These are phyloP conservation scores for Sericinus montela DNA, from an alignment of 2,888 invertebrate species.

Conservation along the genomic window DNA sequence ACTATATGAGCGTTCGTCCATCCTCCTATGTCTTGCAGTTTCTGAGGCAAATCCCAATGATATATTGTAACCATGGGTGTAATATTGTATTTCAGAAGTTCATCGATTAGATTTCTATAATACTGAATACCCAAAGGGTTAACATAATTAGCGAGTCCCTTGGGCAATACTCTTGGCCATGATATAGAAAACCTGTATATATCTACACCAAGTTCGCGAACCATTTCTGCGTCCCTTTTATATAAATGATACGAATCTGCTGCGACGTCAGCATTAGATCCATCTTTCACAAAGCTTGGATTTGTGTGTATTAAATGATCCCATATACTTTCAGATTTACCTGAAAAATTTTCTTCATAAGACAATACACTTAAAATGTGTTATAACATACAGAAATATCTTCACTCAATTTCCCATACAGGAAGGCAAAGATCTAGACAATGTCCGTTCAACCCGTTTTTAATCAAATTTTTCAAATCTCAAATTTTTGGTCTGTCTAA, in stretches of 20 bases:
- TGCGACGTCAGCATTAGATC: slow-evolving; percentile 82
- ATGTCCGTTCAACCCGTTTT: no score
- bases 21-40: slow-evolving; percentile 82
- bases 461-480: no score
- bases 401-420: no score
- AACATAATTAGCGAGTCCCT: slow-evolving; percentile 81
- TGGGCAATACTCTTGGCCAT: slow-evolving; percentile 87
- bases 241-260: slow-evolving; percentile 85
- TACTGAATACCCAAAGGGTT: slow-evolving; percentile 86
- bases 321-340: slow-evolving; percentile 83
- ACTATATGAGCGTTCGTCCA: slow-evolving; percentile 83
- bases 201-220: slow-evolving; percentile 81
- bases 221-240: slow-evolving; percentile 81
- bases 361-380: no score
- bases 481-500: no score
- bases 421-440: no score
- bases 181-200: slow-evolving; percentile 86
- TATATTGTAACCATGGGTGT: slow-evolving; percentile 85
- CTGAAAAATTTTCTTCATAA: slow-evolving; percentile 56
- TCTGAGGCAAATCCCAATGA: slow-evolving; percentile 85
- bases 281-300: slow-evolving; percentile 73
- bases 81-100: slow-evolving; percentile 82
- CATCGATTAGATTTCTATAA: slow-evolving; percentile 87
- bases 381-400: no score
- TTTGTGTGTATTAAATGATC: slow-evolving; percentile 74